phyloP scores from a whole-genome alignment of 2,113 vertebrate genomes.

The Callaeas wilsoni region DNA sequence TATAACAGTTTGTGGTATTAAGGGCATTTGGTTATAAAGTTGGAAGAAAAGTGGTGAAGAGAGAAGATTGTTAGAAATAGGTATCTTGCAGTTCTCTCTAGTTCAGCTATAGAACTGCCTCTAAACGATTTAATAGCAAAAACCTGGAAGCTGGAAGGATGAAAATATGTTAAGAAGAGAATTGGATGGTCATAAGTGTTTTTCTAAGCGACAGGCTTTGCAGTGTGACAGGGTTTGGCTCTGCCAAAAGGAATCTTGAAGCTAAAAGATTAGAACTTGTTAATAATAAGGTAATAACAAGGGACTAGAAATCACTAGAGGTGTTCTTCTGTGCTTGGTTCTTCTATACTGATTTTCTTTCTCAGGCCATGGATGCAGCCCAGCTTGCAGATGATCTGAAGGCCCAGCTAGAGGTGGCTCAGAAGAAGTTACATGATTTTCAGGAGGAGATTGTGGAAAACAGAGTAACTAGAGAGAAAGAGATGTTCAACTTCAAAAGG shows the following conservation, averaged over 20 bases:
- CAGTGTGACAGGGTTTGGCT: not conserved
- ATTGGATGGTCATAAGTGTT: not conserved
- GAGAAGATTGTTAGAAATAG: not conserved
- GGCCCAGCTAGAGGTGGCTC: constrained; percentile 85
- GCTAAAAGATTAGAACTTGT: not conserved
- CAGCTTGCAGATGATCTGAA: constrained; percentile 89
- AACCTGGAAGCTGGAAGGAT: not conserved
- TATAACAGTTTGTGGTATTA: not conserved
- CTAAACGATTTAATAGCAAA: not conserved
- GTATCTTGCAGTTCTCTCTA: not conserved
- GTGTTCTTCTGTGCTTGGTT: not conserved
- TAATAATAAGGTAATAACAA: not conserved
- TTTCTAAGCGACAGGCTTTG: not conserved
- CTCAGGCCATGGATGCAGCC: constrained; percentile 88
- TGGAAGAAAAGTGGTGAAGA: not conserved
- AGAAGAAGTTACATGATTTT: constrained; percentile 88
- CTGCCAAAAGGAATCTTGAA: not conserved
- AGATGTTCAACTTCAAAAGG: constrained; percentile 91
- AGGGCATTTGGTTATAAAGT: not conserved
- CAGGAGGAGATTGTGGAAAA: constrained; percentile 92
- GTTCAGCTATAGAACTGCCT: not conserved
- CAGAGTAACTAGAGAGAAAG: constrained; percentile 93
- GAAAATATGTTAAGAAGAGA: not conserved
- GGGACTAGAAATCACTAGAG: not conserved
- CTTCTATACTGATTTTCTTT: not conserved